These are phyloP conservation scores for Macroglossus sobrinus DNA, from an alignment of 2,113 vertebrate species.

Conservation along the genomic window DNA sequence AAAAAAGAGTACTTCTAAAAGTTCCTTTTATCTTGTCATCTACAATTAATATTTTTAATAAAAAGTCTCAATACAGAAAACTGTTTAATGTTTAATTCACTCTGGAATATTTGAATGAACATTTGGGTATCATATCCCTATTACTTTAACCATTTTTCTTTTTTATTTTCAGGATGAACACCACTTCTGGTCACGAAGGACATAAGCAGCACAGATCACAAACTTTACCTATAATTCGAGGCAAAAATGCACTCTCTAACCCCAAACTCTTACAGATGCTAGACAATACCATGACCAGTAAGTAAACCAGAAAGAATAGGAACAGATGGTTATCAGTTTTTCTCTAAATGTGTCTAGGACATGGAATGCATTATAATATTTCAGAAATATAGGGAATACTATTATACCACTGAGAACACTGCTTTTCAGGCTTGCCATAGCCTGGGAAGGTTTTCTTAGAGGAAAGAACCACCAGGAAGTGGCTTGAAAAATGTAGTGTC, in stretches of 20 bases:
- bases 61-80: background rate
- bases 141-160: background rate
- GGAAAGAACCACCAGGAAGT: background rate
- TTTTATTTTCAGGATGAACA: conserved; percentile 89
- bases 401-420: rapidly evolving
- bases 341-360: background rate
- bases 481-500: background rate
- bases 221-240: conserved; percentile 96
- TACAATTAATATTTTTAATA: background rate
- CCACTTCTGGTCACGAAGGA: conserved; percentile 89
- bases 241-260: conserved; percentile 96
- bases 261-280: conserved; percentile 97
- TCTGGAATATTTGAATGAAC: background rate
- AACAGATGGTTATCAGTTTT: background rate
- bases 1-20: background rate
- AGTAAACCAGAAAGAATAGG: conserved; percentile 62
- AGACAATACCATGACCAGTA: conserved; percentile 87
- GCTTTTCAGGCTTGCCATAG: background rate
- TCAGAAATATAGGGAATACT: background rate
- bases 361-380: background rate
- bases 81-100: background rate
- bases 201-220: conserved; percentile 96
- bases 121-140: background rate
- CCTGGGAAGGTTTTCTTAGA: background rate
- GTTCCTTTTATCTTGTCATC: background rate